phyloP scores from a whole-genome alignment of 2,797 vertebrate genomes.

The Cuculus canorus region DNA sequence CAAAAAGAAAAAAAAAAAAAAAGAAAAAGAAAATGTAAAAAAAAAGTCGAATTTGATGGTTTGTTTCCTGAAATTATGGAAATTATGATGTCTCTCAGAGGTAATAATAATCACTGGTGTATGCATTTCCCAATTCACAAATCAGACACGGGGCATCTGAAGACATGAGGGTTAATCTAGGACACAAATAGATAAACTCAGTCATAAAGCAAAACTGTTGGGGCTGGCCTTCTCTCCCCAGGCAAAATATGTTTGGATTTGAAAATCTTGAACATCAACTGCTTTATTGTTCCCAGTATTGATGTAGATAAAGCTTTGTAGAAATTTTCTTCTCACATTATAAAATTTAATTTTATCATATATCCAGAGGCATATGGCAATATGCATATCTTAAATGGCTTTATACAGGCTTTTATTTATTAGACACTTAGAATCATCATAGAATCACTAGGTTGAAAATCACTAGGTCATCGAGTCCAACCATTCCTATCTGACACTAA shows the following conservation, averaged over 20 bases:
- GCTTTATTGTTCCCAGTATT: neutral
- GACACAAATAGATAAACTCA: neutral
- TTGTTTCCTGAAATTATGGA: slow-evolving; percentile 60
- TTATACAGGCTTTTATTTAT: neutral
- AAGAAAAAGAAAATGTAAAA: neutral
- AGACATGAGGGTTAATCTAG: neutral
- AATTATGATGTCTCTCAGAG: slow-evolving; percentile 37
- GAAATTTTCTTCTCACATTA: neutral
- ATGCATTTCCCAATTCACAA: slow-evolving; percentile 34
- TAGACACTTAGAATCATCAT: too few species aligned
- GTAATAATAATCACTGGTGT: slow-evolving; percentile 29
- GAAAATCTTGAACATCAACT: neutral
- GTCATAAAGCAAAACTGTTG: neutral
- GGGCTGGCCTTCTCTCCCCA: neutral
- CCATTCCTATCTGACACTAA: too few species aligned
- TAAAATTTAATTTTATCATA: neutral
- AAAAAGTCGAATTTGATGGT: slow-evolving; percentile 35
- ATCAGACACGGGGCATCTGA: neutral
- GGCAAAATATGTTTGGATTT: neutral
- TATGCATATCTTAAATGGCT: neutral
- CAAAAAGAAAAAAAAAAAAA: neutral
- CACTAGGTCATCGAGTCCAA: too few species aligned
- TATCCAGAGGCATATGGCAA: neutral
- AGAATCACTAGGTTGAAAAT: too few species aligned
- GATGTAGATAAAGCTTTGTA: neutral